Evolutionary conservation across 2,888 invertebrate genomes (phyloP).

Genomic region (Timema cristinae): DNA sequence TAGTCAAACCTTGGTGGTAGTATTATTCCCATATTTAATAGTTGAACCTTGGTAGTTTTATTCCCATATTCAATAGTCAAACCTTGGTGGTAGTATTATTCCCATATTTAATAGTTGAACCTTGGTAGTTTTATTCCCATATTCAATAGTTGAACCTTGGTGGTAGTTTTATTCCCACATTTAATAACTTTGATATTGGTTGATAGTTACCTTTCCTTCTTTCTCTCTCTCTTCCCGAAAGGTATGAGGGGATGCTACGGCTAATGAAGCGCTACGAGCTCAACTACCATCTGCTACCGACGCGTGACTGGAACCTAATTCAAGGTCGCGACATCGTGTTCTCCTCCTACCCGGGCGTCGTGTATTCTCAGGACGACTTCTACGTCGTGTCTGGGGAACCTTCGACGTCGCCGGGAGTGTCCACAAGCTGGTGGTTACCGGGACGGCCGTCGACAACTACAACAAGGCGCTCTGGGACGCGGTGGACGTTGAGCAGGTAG

Average conservation of each 20-base stretch:
- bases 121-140: too few species aligned
- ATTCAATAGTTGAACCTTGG: too few species aligned
- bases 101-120: too few species aligned
- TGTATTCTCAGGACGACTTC: conserved; percentile 80
- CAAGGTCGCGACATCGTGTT: conserved; percentile 69
- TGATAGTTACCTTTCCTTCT: too few species aligned
- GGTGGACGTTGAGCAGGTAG: conserved; percentile 60
- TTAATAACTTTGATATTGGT: too few species aligned
- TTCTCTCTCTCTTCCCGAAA: conserved; percentile 38
- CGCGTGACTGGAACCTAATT: conserved; percentile 50
- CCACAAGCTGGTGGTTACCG: conserved; percentile 62
- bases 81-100: too few species aligned
- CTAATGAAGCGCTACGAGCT: conserved; percentile 82
- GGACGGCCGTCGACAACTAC: conserved; percentile 73
- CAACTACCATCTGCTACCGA: conserved; percentile 58
- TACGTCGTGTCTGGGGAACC: conserved; percentile 57
- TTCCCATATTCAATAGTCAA: too few species aligned
- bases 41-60: too few species aligned
- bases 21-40: too few species aligned
- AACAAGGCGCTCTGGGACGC: conserved; percentile 67
- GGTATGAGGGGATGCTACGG: conserved; percentile 76
- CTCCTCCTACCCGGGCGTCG: conserved; percentile 78
- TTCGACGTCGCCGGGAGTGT: conserved; percentile 33
- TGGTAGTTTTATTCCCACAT: too few species aligned
- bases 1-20: too few species aligned